These are phyloP conservation scores for Drosophila burlai DNA, from an alignment of 1,140 invertebrate species.

Conservation along the genomic window DNA sequence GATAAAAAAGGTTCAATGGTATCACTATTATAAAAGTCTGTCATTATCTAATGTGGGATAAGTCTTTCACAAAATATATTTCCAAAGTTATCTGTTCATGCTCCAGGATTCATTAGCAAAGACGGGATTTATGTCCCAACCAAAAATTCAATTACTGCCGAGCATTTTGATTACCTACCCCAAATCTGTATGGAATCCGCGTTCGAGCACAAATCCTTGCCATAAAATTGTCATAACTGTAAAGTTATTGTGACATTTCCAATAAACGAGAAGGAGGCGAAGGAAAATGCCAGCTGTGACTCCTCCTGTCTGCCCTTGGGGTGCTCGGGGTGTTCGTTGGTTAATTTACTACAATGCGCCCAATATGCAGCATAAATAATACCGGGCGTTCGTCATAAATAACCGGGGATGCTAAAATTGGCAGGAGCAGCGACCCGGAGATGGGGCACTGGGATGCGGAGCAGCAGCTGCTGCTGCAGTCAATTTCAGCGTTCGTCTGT, in stretches of 20 bases:
- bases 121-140: slow-evolving; percentile 2
- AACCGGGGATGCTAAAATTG: slow-evolving; percentile 60
- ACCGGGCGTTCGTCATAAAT: slow-evolving; percentile 74
- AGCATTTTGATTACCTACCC: slow-evolving; percentile 31
- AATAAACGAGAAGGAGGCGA: slow-evolving; percentile 50
- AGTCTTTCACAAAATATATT: background rate
- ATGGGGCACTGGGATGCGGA: background rate
- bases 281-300: slow-evolving; percentile 54
- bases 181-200: slow-evolving; percentile 13
- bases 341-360: slow-evolving; percentile 77
- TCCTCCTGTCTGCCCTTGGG: background rate
- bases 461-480: slow-evolving; percentile 51
- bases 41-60: background rate
- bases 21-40: too few relatives aligned
- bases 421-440: slow-evolving; percentile 20
- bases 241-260: slow-evolving; percentile 71
- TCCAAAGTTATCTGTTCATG: background rate
- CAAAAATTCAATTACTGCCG: slow-evolving; percentile 22
- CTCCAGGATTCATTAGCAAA: slow-evolving; percentile 11
- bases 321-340: slow-evolving; percentile 34
- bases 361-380: slow-evolving; percentile 82
- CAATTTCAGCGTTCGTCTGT: slow-evolving; percentile 54
- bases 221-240: slow-evolving; percentile 75
- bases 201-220: slow-evolving; percentile 23
- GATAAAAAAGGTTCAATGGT: background rate